Percentiles rank a stretch among this genome's conserved stretches.
These are phyloP conservation scores for Dicyrtomina minuta DNA, from an alignment of 2,888 invertebrate species.

Conservation along the genomic window DNA sequence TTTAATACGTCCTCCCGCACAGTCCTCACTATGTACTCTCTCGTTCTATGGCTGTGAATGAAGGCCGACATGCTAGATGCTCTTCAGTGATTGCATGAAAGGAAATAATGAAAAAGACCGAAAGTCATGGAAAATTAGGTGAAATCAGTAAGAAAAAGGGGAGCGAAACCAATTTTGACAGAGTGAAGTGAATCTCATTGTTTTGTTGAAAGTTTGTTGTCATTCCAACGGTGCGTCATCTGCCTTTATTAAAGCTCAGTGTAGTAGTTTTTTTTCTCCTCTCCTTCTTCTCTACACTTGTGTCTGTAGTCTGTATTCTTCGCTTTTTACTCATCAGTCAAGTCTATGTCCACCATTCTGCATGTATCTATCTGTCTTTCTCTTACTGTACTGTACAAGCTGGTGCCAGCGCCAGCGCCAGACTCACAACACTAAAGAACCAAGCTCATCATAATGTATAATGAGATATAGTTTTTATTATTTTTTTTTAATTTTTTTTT, in stretches of 20 bases:
- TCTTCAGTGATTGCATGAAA: conserved; percentile 25
- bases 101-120: conserved; percentile 41
- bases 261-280: conserved; percentile 16
- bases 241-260: conserved; percentile 39
- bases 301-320: no score
- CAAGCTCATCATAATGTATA: conserved; percentile 16
- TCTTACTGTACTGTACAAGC: no score
- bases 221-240: conserved; percentile 54
- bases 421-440: background rate
- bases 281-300: conserved; percentile 24
- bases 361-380: background rate
- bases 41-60: background rate
- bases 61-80: no score
- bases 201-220: conserved; percentile 53
- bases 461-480: conserved; percentile 15
- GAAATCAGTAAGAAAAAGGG: conserved; percentile 51
- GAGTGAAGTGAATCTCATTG: conserved; percentile 53
- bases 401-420: no score
- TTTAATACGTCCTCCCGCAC: background rate
- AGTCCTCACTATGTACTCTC: background rate
- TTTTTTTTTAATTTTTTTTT: background rate
- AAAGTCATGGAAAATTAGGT: conserved; percentile 51
- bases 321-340: no score
- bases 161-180: conserved; percentile 53
- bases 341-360: background rate